Evolutionary conservation across 2,888 invertebrate species (phyloP).

Genomic region (Agrenia bidenticulata): DNA sequence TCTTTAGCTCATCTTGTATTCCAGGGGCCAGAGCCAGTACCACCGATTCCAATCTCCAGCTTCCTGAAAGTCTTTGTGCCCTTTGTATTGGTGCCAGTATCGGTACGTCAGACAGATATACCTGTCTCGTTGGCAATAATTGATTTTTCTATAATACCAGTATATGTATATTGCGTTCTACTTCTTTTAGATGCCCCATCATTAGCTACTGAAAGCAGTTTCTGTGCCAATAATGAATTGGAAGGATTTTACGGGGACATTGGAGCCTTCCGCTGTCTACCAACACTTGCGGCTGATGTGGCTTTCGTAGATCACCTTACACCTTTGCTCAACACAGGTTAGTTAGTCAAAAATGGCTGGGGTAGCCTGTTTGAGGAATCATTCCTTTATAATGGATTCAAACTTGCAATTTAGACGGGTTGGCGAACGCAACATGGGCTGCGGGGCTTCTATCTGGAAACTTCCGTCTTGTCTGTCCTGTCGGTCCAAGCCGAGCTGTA

Average conservation of each 20-base stretch:
- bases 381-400: not conserved
- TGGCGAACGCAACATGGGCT: constrained; percentile 54
- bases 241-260: constrained; percentile 52
- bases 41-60: constrained; percentile 41
- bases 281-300: constrained; percentile 50
- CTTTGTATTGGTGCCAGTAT: constrained; percentile 51
- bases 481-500: constrained; percentile 52
- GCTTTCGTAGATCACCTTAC: constrained; percentile 52
- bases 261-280: constrained; percentile 51
- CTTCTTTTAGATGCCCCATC: constrained; percentile 46
- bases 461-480: constrained; percentile 55
- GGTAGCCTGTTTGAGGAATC: not conserved
- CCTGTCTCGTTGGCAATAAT: too few relatives aligned
- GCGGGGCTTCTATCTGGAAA: constrained; percentile 54
- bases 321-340: constrained; percentile 51
- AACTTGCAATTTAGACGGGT: constrained; percentile 39
- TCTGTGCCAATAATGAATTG: constrained; percentile 51
- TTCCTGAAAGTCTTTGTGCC: constrained; percentile 51
- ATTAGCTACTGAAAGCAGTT: constrained; percentile 41
- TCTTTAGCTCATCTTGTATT: constrained; percentile 51
- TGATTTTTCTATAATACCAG: too few relatives aligned
- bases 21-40: constrained; percentile 52
- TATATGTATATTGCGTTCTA: too few relatives aligned
- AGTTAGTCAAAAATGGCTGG: not conserved
- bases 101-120: constrained; percentile 28